Evolutionary conservation across 2,797 vertebrate species (phyloP), one percentile per base, ranked within the genome.

Genomic region (Hoplostethus atlanticus): DNA sequence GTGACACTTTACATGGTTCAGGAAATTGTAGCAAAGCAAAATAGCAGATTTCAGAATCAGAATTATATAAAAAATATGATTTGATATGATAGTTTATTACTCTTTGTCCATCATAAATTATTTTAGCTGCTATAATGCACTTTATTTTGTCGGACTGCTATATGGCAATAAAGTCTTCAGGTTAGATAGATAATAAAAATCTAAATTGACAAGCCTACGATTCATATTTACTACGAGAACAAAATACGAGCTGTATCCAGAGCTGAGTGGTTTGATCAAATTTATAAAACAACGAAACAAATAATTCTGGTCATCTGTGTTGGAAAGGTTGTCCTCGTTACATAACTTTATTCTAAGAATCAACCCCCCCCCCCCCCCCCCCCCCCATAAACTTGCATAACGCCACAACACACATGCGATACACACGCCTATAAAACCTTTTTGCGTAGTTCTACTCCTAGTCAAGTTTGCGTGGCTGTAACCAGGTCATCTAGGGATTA

Each of bases 401-500:
- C 61, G 54, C 12, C 21, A 64, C 34, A 57, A 16, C 61, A 57
- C 12, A 36, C 36, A 62, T 12, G 51, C 47, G 15, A 46, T 42
- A 55, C 25, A 59, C 34, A 28, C n/a, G 9, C 61, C 4, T 0
- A 7, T 28, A 3, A 71, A 70, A 74, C 47, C n/a, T 71, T 73
- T 71, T 34, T 3, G 36, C 58, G 64, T 64, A 40, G 81, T 69
- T 63, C 58, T 68, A 56, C 73, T 80, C 67, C 42, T 21, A 4
- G 68, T 70, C 64, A 60, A 74, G 51, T 77, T 83, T 17, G 70
- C 28, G 25, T 85, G 71, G 70, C 76, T 68, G 81, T 76, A 90
- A 77, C 64, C 73, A 78, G 91, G 92, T 85, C 91, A 91, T 70
- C 79, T 40, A 46, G 66, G 80, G 90, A 91, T 91, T 89, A 90